These are phyloP conservation scores for Acanthoscelides obtectus DNA, from an alignment of 2,888 invertebrate species.

Conservation along the genomic window DNA sequence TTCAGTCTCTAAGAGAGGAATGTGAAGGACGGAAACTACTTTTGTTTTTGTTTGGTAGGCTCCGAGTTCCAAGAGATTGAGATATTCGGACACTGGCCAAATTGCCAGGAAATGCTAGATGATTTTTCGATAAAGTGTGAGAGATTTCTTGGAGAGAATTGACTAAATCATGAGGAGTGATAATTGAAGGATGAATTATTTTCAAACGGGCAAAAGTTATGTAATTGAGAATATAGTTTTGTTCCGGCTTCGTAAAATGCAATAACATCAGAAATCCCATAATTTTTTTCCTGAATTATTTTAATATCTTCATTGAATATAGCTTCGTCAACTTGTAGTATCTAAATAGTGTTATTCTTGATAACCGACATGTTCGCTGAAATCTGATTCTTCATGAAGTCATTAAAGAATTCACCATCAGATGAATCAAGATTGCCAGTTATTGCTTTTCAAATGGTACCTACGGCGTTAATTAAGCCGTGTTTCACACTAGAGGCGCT, in stretches of 20 bases:
- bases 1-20: too few species aligned
- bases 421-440: too few species aligned
- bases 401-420: too few species aligned
- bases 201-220: constrained; percentile 1
- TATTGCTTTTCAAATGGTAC: too few species aligned
- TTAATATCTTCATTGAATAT: not conserved
- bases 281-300: not conserved
- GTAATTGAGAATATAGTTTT: constrained; percentile 1
- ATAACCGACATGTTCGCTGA: too few species aligned
- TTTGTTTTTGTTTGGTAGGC: constrained; percentile 2
- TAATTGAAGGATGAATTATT: not conserved
- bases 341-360: too few species aligned
- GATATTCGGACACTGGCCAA: not conserved
- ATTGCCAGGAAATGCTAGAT: constrained; percentile 1
- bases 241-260: not conserved
- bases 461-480: too few species aligned
- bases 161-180: constrained; percentile 6
- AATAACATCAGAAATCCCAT: not conserved
- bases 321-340: too few species aligned
- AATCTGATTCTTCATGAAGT: constrained; percentile 3
- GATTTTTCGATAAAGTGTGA: constrained; percentile 7
- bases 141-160: constrained; percentile 8
- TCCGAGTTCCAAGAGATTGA: constrained; percentile 9
- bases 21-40: too few species aligned
- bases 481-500: too few species aligned